Evolutionary conservation across 2,888 invertebrate genomes (phyloP), one percentile per base, ranked within the genome.

Genomic region (Chaetogeoica ovagalla): DNA sequence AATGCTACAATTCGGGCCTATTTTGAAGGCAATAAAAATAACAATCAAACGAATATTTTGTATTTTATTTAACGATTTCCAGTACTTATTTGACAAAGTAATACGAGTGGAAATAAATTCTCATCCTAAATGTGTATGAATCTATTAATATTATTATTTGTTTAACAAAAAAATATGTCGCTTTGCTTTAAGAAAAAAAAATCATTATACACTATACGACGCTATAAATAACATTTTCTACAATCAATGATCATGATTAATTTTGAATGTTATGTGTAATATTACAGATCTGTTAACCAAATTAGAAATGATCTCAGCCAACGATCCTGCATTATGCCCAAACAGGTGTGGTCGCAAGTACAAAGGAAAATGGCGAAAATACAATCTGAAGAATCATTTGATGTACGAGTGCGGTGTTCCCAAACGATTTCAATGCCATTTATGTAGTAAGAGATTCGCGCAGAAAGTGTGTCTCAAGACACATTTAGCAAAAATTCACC

Each of bases 261-360:
- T 59, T 57, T 39, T 39, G 43, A 43, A 43, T 7, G 43, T 7
- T 43, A 11, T 1, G 21, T 59, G 21, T 59, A 30, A 30, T 30
- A 59, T 71, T 71, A 9, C 59, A 71, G 71, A 21, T 59, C 15
- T 43, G 15, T 39, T 57, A 19, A n/a, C 52, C 37, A 65, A 65
- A n/a, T 19, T 65, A 21, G 39, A 65, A 30, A 52, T 6, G 5
- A 37, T 37, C 5, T 63, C 23, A 37, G n/a, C 17, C 19, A 21
- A 74, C n/a, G 55, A 74, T 55, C 65, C 55, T 17, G 74, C n/a
- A 7, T 15, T 65, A 37, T 82, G 81, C 30, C 82, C 81, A 11
- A 82, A 82, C 19, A n/a, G 19, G 15, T 82, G 82, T 60, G 82
- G 82, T 15, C 81, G 77, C 37, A 81, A 72, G 39, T 82, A 82